phyloP scores from a whole-genome alignment of 1,140 invertebrate species.

The Arion vulgaris region DNA sequence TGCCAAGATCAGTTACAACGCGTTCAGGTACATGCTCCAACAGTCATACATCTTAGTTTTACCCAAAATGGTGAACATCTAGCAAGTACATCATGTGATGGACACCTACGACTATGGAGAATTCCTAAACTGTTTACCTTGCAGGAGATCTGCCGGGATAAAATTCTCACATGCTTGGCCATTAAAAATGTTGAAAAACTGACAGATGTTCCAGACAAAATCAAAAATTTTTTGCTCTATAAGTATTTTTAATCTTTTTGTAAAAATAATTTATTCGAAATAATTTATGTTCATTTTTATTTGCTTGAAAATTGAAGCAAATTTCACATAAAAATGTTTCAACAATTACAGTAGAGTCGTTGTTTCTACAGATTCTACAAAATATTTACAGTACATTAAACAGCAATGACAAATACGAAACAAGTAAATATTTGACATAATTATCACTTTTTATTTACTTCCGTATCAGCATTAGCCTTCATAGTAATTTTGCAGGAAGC shows the following conservation, averaged over 20 bases:
- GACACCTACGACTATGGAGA: conserved; percentile 45
- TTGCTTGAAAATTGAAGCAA: no score
- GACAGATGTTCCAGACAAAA: conserved; percentile 37
- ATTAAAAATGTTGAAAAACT: conserved; percentile 33
- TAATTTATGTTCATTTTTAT: no score
- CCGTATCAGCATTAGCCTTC: no score
- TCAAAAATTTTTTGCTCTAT: conserved; percentile 42
- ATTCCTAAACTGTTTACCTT: conserved; percentile 40
- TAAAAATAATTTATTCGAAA: no score
- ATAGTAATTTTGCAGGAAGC: no score
- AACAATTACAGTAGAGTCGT: no score
- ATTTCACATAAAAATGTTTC: no score
- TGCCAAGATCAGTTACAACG: conserved; percentile 27
- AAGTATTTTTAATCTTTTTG: conserved; percentile 38
- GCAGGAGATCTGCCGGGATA: conserved; percentile 41
- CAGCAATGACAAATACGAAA: no score
- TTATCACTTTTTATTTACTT: no score
- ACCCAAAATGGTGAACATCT: conserved; percentile 41
- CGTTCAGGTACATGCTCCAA: conserved; percentile 19
- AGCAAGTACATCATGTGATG: conserved; percentile 44
- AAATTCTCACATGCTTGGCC: conserved; percentile 31
- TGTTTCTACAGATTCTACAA: no score
- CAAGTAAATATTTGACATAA: no score
- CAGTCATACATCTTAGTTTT: conserved; percentile 43
- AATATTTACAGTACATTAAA: no score